Evolutionary conservation across 1,140 invertebrate species (phyloP).

Genomic region (Gryon sp.): DNA sequence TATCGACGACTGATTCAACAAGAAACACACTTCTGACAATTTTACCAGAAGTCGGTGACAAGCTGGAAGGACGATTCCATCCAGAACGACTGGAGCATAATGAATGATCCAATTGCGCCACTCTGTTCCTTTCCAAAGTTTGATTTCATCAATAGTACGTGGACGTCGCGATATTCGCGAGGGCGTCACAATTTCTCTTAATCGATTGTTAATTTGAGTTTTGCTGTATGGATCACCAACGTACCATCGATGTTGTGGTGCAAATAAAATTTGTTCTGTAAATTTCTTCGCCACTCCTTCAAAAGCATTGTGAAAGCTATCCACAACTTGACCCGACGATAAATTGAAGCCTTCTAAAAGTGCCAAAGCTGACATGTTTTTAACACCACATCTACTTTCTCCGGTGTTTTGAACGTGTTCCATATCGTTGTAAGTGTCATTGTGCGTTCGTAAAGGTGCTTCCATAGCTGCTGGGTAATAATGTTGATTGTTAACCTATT

Average conservation of each 20-base stretch:
- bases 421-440: not conserved
- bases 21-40: not conserved
- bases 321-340: not conserved
- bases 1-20: conserved; percentile 12
- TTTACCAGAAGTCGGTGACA: not conserved
- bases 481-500: not conserved
- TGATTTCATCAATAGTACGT: not conserved
- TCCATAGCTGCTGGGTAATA: not conserved
- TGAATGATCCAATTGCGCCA: conserved; percentile 20
- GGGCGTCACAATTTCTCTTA: not conserved
- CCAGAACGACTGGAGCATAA: conserved; percentile 7
- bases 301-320: not conserved
- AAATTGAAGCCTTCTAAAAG: conserved; percentile 1
- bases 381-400: not conserved
- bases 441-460: conserved; percentile 7
- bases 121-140: conserved; percentile 36
- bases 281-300: conserved; percentile 1
- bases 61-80: not conserved
- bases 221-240: not conserved
- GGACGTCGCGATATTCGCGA: not conserved
- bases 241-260: not conserved
- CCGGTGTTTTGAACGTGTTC: not conserved
- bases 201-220: not conserved
- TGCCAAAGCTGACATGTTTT: not conserved
- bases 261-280: not conserved